Evolutionary conservation across 2,797 vertebrate genomes (phyloP), one percentile per base, ranked within the genome.

Genomic region (Typhlichthys eigenmanni): DNA sequence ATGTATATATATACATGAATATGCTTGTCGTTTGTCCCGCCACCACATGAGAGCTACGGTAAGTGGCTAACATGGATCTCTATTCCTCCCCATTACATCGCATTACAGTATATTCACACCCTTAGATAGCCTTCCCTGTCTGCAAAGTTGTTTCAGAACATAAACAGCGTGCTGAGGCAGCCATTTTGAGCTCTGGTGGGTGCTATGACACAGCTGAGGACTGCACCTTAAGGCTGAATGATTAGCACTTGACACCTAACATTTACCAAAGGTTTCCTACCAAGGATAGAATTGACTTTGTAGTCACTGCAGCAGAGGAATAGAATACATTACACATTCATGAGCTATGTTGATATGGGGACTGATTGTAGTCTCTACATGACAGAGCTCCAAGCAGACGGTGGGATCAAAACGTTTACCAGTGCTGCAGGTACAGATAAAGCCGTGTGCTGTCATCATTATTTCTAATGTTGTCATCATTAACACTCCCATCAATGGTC

Each of bases 251-350:
- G 8, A 16, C 4, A 24, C 24, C 24, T 24, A 24, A 24, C 24
- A 24, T 24, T 24, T 13, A 51, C 45, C 49, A 16, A 19, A 46
- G 13, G 9, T 14, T 58, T 32, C 34, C 11, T 4, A 55, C 34
- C 45, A 29, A 73, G 29, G 32, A 65, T 19, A 47, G 11, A 62
- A 65, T 17, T 5, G 6, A 12, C n/a, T 52, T 60, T 55, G 29
- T 16, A 50, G 17, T 66, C 47, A 1, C 17, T 51, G 48, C 12
- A 49, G 17, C 72, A 62, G 47, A 14, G 17, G 62, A 57, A 12
- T 34, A 4, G 46, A 38, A 55, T 14, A 45, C n/a, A 58, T 2
- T 59, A 55, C 74, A 66, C 72, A 71, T 83, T 62, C 53, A 79
- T 74, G 60, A 66, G 12, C n/a, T 32, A 2, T 19, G 19, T 45